Conservation (phyloP, 2,797 vertebrate species). For the Carduelis carduelis region DNA sequence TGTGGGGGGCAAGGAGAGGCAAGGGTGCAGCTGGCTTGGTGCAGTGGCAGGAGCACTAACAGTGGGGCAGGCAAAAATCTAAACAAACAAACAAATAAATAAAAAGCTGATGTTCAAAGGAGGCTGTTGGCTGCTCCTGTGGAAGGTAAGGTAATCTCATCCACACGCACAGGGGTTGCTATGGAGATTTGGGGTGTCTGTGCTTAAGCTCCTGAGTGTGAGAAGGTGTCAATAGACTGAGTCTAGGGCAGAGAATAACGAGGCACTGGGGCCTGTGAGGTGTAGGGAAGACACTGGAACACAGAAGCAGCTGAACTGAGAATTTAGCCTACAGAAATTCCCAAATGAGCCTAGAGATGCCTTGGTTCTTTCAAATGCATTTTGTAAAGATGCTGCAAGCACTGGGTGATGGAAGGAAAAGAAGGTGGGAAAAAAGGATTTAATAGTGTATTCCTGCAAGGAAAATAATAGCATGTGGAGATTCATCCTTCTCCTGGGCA, state of each 20-base stretch:
- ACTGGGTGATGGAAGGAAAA: neutral
- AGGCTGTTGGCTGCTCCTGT: neutral
- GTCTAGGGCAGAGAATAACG: slow-evolving; percentile 13
- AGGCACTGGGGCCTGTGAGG: neutral
- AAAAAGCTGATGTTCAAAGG: neutral
- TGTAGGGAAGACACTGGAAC: neutral
- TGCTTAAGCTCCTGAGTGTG: slow-evolving; percentile 58
- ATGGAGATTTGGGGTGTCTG: slow-evolving; percentile 62
- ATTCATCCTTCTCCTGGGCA: neutral
- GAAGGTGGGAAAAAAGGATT: neutral
- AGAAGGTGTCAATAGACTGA: slow-evolving; percentile 42
- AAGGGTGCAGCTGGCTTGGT: neutral
- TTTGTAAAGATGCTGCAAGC: neutral
- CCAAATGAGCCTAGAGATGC: neutral
- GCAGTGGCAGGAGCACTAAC: neutral
- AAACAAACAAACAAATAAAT: neutral
- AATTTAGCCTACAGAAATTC: neutral
- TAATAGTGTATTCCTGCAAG: neutral
- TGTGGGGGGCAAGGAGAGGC: neutral
- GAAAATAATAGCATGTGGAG: neutral
- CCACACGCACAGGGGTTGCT: slow-evolving; percentile 61
- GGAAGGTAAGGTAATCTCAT: slow-evolving; percentile 32
- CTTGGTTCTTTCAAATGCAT: neutral
- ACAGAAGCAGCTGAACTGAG: neutral
- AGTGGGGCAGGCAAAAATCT: neutral